These are phyloP conservation scores for Ephialtes manifestator DNA, from an alignment of 2,888 invertebrate species.

Conservation along the genomic window DNA sequence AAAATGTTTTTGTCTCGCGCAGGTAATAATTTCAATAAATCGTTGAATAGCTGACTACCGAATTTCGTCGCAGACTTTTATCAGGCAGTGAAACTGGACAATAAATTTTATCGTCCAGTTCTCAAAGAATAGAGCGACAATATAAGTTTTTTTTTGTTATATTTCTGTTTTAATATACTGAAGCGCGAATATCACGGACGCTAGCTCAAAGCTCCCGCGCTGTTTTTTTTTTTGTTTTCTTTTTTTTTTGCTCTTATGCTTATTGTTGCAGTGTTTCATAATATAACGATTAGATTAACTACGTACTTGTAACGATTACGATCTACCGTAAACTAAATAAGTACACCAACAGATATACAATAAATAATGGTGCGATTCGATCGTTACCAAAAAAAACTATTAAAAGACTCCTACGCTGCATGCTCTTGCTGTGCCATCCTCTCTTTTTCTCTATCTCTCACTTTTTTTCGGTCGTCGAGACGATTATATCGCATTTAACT, in stretches of 20 bases:
- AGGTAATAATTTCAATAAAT: conserved; percentile 8
- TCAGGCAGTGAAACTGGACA: conserved; percentile 48
- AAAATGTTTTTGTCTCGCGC: background rate
- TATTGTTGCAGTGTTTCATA: conserved; percentile 47
- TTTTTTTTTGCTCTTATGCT: conserved; percentile 29
- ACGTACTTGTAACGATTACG: conserved; percentile 62
- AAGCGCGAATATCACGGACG: conserved; percentile 61
- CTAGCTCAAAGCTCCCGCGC: conserved; percentile 42
- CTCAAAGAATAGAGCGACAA: conserved; percentile 49
- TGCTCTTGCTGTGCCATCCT: conserved; percentile 31
- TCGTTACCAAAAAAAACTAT: conserved; percentile 56
- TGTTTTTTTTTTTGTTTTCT: conserved; percentile 11
- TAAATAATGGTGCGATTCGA: conserved; percentile 68
- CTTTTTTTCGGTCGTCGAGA: background rate
- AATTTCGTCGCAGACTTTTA: conserved; percentile 10
- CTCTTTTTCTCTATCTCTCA: conserved; percentile 20
- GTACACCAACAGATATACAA: conserved; percentile 66
- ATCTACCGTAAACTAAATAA: conserved; percentile 63
- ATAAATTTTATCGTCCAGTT: conserved; percentile 42
- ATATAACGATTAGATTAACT: conserved; percentile 58
- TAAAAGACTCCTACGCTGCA: conserved; percentile 53
- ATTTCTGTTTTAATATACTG: conserved; percentile 39
- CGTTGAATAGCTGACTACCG: conserved; percentile 25
- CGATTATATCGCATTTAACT: conserved; percentile 32
- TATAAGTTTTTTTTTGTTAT: conserved; percentile 7